phyloP scores from a whole-genome alignment of 2,888 invertebrate genomes.

The Coecobrya sp. region DNA sequence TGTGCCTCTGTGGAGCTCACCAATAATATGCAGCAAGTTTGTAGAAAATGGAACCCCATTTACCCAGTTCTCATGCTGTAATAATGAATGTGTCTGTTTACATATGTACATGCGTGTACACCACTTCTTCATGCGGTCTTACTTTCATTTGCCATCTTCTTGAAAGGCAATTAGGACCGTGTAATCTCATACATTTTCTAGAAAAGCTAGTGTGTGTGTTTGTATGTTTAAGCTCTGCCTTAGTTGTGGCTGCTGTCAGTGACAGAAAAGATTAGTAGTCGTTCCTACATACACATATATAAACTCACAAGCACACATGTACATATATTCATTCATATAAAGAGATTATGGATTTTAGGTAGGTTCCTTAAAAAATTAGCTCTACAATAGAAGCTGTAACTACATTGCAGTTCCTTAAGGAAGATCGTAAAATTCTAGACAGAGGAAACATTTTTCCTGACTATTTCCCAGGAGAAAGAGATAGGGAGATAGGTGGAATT shows the following conservation, averaged over 20 bases:
- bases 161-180: slow-evolving; percentile 82
- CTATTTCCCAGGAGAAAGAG: slow-evolving; percentile 30
- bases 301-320: not conserved
- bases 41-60: slow-evolving; percentile 38
- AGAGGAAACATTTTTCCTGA: slow-evolving; percentile 50
- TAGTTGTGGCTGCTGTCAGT: slow-evolving; percentile 64
- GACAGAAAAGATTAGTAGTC: slow-evolving; percentile 76
- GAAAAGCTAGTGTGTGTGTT: slow-evolving; percentile 18
- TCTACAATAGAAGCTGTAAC: too few relatives aligned
- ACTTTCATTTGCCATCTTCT: slow-evolving; percentile 75
- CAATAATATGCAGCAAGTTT: not conserved
- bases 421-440: slow-evolving; percentile 72
- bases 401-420: slow-evolving; percentile 19
- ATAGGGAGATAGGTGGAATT: not conserved
- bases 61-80: slow-evolving; percentile 52
- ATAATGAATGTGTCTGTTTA: slow-evolving; percentile 65
- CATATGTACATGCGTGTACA: slow-evolving; percentile 58
- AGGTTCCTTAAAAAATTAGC: too few relatives aligned
- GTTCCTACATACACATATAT: not conserved
- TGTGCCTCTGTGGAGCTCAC: not conserved
- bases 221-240: not conserved
- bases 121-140: slow-evolving; percentile 65
- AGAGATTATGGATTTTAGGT: too few relatives aligned
- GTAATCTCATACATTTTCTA: slow-evolving; percentile 74
- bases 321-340: too few relatives aligned